phyloP scores from a whole-genome alignment of 1,140 invertebrate genomes.

The Brachionus manjavacas region DNA sequence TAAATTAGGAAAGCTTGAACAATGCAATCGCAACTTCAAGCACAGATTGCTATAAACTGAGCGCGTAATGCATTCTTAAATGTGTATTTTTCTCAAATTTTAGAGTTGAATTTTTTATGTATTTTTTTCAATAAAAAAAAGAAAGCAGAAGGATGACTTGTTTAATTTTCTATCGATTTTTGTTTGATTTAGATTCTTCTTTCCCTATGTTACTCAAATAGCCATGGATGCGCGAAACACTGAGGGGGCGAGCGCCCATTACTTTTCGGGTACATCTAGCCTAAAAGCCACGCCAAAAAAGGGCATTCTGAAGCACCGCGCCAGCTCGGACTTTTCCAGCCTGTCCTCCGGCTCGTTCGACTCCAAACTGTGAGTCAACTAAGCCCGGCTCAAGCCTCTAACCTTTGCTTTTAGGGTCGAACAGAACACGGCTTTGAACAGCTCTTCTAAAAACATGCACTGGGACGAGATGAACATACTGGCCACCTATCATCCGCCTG shows the following conservation, averaged over 20 bases:
- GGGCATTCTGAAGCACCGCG: slow-evolving; percentile 22
- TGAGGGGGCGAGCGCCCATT: not conserved
- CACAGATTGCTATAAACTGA: not conserved
- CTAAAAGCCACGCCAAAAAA: slow-evolving; percentile 17
- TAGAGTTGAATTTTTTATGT: slow-evolving; percentile 13
- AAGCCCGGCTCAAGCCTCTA: not conserved
- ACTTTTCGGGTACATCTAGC: not conserved
- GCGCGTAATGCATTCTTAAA: slow-evolving; percentile 4
- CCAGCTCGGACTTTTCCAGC: slow-evolving; percentile 5
- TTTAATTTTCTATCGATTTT: not conserved
- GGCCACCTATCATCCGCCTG: slow-evolving; percentile 89
- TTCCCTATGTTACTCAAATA: not conserved
- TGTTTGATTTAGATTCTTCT: not conserved
- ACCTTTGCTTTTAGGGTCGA: not conserved
- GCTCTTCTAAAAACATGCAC: not conserved
- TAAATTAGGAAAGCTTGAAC: not conserved
- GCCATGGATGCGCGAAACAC: not conserved
- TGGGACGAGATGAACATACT: slow-evolving; percentile 97
- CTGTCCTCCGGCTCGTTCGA: not conserved
- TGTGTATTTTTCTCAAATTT: not conserved
- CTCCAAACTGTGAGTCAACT: not conserved
- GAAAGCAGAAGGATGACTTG: not conserved
- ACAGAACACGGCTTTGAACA: not conserved
- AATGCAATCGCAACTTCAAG: not conserved
- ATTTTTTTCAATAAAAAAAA: not conserved